These are phyloP conservation scores for Myxocyprinus asiaticus DNA, from an alignment of 2,113 vertebrate genomes.

Conservation along the genomic window DNA sequence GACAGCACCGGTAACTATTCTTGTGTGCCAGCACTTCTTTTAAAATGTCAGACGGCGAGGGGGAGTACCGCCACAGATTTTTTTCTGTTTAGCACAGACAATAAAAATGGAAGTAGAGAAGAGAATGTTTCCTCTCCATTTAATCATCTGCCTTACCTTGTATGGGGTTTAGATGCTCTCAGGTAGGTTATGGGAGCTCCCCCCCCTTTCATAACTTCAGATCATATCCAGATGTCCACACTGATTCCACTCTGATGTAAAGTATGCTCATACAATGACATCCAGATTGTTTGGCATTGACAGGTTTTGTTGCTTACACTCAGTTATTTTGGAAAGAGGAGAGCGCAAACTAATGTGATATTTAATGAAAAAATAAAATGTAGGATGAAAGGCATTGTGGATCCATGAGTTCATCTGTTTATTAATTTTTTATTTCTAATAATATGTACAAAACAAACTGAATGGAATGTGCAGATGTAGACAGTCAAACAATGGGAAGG, in stretches of 20 bases:
- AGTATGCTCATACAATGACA: constrained; percentile 48
- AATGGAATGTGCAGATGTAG: constrained; percentile 19
- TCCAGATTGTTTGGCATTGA: constrained; percentile 55
- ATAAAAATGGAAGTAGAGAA: background rate
- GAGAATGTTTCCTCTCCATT: background rate
- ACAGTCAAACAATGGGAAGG: too few species aligned
- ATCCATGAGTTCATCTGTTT: background rate
- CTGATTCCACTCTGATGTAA: constrained; percentile 5
- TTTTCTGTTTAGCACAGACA: too few species aligned
- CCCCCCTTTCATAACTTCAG: constrained; percentile 31
- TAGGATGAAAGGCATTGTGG: constrained; percentile 6
- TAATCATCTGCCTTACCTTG: constrained; percentile 19
- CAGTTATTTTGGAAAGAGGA: constrained; percentile 34
- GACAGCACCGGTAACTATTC: too few species aligned
- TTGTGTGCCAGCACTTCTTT: too few species aligned
- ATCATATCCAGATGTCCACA: constrained; percentile 71
- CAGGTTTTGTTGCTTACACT: constrained; percentile 42
- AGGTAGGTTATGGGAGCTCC: background rate
- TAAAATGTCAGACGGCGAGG: too few species aligned
- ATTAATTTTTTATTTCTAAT: background rate
- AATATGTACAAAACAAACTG: background rate
- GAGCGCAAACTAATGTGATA: constrained; percentile 33
- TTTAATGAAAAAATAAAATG: constrained; percentile 23
- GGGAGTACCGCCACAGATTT: too few species aligned
- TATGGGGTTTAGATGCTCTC: constrained; percentile 29